Evolutionary conservation across 2,113 vertebrate species (phyloP), one percentile per base, ranked within the genome.

Genomic region (Colius striatus): DNA sequence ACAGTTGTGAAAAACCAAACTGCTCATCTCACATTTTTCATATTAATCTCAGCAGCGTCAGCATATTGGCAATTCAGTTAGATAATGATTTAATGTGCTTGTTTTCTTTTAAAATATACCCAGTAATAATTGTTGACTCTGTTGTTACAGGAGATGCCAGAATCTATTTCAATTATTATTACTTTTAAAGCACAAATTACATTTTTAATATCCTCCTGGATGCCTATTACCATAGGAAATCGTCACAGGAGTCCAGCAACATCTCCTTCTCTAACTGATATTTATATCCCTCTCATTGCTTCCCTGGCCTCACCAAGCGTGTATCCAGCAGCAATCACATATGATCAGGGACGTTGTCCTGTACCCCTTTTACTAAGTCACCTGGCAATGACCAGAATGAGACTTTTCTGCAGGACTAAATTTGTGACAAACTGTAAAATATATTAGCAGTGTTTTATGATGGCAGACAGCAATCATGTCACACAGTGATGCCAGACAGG

Each of bases 91-190:
- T 87, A 41, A 72, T 43, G 41, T 75, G 58, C 62, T 83, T 92
- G 58, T 76, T 94, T 95, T 70, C 71, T 61, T 92, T 90, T 89
- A 90, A 79, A 79, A 58, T 53, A 87, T n/a, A n/a, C 29, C 53
- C 55, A 54, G 47, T 73, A 91, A 87, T 89, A 82, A 91, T 48
- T 66, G 78, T 45, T 92, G 75, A 36, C 41, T 91, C 41, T 68
- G 68, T 54, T 68, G n/a, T 65, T 91, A 92, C 43, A 50, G 68
- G 79, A 85, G 45, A 70, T 85, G 89, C 66, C 87, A 87, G 62
- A 92, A 82, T 81, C 47, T 58, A 74, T 95, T 96, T 73, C 81
- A 83, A 91, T 95, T 94, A 89, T 92, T 95, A 94, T 79, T 87
- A 82, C 62, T 92, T 95, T 89, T 76, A 53, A 77, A 91, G 71